phyloP scores from a whole-genome alignment of 2,797 vertebrate genomes.

The Coccyzus lansbergi region DNA sequence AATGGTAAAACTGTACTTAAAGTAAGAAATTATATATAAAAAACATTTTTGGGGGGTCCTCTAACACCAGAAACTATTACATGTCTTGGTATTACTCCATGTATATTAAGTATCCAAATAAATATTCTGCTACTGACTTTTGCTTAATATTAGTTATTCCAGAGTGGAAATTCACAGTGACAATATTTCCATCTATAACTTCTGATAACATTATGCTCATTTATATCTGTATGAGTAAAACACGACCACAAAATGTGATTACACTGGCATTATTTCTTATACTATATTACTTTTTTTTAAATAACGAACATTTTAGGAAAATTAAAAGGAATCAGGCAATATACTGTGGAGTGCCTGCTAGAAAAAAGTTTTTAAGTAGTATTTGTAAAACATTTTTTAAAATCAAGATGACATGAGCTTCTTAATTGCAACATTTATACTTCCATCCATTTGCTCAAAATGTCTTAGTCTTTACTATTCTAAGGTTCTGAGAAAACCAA shows the following conservation, averaged over 20 bases:
- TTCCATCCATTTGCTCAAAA: too few species aligned
- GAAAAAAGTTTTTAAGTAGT: too few species aligned
- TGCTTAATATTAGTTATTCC: neutral
- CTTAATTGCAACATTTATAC: too few species aligned
- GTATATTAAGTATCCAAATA: neutral
- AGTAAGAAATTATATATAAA: neutral
- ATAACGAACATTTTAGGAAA: neutral
- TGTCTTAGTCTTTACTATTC: neutral
- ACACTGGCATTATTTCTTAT: neutral
- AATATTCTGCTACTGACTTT: neutral
- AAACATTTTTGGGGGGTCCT: neutral
- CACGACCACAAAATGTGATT: neutral
- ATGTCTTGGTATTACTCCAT: neutral
- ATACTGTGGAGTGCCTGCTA: neutral
- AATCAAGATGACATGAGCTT: too few species aligned
- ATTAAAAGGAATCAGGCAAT: neutral
- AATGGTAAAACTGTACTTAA: neutral
- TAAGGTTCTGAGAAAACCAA: neutral
- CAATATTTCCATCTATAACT: neutral
- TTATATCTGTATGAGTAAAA: neutral
- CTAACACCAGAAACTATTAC: neutral
- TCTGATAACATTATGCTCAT: neutral
- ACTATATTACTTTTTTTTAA: neutral
- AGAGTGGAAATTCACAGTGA: neutral
- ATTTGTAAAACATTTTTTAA: too few species aligned